Percentiles rank a stretch among this genome's conserved stretches.
Evolutionary conservation across 1,140 invertebrate genomes (phyloP).

Genomic region (Linepithema humile): DNA sequence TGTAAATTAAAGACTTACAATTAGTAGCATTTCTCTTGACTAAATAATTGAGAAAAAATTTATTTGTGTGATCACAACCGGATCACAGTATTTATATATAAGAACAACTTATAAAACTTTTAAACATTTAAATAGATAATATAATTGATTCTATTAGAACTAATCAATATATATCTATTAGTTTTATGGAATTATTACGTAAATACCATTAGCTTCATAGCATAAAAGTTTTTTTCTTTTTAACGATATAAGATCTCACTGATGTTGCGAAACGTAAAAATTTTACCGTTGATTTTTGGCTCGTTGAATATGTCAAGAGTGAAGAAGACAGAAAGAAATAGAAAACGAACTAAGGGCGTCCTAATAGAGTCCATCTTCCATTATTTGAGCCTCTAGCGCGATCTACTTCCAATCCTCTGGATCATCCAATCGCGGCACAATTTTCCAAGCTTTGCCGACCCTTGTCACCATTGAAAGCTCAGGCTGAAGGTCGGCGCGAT

Average conservation of each 20-base stretch:
- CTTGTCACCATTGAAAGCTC: constrained; percentile 35
- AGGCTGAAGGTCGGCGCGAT: constrained; percentile 60
- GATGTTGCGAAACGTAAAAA: not conserved
- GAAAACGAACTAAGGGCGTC: constrained; percentile 37
- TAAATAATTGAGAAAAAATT: not conserved
- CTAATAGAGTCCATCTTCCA: constrained; percentile 60
- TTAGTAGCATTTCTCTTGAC: no score
- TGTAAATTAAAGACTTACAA: no score
- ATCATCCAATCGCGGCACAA: constrained; percentile 57
- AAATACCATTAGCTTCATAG: not conserved
- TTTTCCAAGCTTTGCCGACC: constrained; percentile 57
- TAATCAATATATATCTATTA: not conserved
- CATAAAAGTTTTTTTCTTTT: not conserved
- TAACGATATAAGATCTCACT: not conserved
- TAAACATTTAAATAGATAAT: not conserved
- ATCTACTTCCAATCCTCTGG: constrained; percentile 61
- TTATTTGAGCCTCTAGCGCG: constrained; percentile 66
- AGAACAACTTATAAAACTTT: not conserved
- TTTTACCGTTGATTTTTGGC: not conserved
- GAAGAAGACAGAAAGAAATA: not conserved
- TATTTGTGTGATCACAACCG: not conserved
- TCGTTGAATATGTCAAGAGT: not conserved
- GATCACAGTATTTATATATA: not conserved
- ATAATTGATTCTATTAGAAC: not conserved
- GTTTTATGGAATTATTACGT: not conserved